Conservation (phyloP, 1,140 invertebrate species). For the Melanaphis sacchari region DNA sequence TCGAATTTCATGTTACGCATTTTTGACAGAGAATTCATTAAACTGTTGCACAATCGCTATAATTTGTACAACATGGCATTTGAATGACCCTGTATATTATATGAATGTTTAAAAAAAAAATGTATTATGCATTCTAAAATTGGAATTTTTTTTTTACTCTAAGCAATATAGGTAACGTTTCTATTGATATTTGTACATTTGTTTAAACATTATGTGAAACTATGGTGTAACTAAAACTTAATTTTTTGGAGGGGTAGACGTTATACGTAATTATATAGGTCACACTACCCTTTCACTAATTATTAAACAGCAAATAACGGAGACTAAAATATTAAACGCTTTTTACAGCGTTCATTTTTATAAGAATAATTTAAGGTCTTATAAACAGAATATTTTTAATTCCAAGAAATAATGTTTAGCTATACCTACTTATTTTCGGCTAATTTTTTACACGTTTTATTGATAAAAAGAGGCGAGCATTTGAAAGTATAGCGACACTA, state of each 20-base stretch:
- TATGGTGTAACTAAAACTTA: not conserved
- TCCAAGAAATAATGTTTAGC: not conserved
- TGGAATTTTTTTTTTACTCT: not conserved
- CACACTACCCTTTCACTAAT: not conserved
- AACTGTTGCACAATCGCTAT: not conserved
- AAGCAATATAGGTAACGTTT: not conserved
- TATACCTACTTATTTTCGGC: too few species aligned
- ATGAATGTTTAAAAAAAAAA: constrained; percentile 4
- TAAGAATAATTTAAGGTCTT: not conserved
- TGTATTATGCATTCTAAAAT: not conserved
- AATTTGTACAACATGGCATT: not conserved
- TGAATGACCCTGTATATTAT: constrained; percentile 16
- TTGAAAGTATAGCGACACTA: not conserved
- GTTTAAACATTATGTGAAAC: not conserved
- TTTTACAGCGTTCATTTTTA: not conserved
- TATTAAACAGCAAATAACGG: not conserved
- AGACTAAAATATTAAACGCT: not conserved
- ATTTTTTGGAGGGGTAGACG: not conserved
- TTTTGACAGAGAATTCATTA: not conserved
- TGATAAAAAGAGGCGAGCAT: not conserved
- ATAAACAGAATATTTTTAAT: not conserved
- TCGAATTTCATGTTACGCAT: not conserved
- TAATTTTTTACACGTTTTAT: not conserved
- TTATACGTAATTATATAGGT: not conserved
- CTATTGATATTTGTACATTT: not conserved